Conservation (phyloP, 2,113 vertebrate species). For the Phaetusa simplex region DNA sequence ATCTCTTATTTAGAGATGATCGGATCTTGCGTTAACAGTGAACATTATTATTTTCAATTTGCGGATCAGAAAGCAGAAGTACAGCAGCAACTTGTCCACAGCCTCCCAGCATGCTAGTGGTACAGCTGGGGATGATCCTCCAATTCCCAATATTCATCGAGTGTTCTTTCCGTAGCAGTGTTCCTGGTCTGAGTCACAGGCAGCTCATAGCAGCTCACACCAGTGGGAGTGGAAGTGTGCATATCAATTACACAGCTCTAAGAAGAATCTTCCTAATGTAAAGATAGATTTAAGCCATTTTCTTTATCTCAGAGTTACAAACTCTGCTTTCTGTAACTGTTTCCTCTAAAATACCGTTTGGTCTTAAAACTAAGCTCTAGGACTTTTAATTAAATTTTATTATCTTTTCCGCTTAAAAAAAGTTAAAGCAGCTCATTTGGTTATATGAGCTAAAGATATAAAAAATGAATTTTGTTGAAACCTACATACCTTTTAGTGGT, state of each 20-base stretch:
- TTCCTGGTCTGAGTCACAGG: not conserved
- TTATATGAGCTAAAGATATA: constrained; percentile 22
- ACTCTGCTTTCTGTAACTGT: constrained; percentile 25
- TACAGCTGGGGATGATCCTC: not conserved
- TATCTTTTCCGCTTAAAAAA: constrained; percentile 45
- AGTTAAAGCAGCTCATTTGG: constrained; percentile 25
- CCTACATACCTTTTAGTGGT: not conserved
- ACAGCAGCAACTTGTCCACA: not conserved
- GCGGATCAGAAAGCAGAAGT: not conserved
- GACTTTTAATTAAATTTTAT: constrained; percentile 60
- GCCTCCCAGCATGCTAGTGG: not conserved
- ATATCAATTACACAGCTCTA: not conserved
- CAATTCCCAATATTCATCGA: not conserved
- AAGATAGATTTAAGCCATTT: constrained; percentile 13
- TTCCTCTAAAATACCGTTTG: constrained; percentile 41
- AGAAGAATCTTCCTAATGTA: not conserved
- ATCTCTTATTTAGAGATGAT: not conserved
- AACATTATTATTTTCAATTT: not conserved
- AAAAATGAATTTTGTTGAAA: constrained; percentile 40
- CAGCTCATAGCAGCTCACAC: not conserved
- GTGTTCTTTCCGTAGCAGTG: not conserved
- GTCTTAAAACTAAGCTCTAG: constrained; percentile 22
- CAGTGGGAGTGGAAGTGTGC: not conserved
- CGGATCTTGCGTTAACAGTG: not conserved
- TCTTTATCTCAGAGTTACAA: constrained; percentile 20